These are phyloP conservation scores for Drosophila robusta DNA, from an alignment of 2,888 invertebrate genomes.

Conservation along the genomic window DNA sequence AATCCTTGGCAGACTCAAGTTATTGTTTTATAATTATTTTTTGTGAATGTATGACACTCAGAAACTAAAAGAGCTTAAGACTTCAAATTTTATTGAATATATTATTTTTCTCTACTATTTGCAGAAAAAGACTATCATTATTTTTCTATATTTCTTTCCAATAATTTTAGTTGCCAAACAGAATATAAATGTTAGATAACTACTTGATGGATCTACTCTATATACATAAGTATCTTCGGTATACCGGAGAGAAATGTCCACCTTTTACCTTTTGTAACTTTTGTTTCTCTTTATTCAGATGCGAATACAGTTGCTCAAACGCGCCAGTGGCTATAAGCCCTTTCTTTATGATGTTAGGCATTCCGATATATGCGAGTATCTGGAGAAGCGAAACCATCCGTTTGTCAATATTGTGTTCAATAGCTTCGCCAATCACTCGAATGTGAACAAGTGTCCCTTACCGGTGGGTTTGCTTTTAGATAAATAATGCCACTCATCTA, in stretches of 20 bases:
- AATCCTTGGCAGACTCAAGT: too few species aligned
- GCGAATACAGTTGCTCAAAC: constrained; percentile 70
- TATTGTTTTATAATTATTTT: too few species aligned
- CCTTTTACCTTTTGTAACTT: neutral
- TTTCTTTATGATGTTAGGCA: constrained; percentile 68
- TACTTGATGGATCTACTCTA: too few species aligned
- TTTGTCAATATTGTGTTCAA: constrained; percentile 69
- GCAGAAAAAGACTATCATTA: too few species aligned
- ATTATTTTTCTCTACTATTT: too few species aligned
- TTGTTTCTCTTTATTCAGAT: constrained; percentile 43
- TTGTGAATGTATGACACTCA: too few species aligned
- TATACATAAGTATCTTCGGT: too few species aligned
- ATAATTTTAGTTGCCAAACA: too few species aligned
- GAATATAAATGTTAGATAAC: too few species aligned
- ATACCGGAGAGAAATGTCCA: neutral
- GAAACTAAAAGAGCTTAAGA: too few species aligned
- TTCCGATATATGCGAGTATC: constrained; percentile 65
- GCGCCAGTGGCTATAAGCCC: constrained; percentile 75
- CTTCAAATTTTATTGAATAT: too few species aligned
- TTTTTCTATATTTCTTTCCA: too few species aligned
- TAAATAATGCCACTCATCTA: neutral
- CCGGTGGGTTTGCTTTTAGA: constrained; percentile 35
- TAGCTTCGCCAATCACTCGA: constrained; percentile 57
- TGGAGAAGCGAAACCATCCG: constrained; percentile 76
- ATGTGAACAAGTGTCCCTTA: constrained; percentile 61